These are phyloP conservation scores for Alouatta palliata DNA, from an alignment of 2,113 vertebrate species.

Conservation along the genomic window DNA sequence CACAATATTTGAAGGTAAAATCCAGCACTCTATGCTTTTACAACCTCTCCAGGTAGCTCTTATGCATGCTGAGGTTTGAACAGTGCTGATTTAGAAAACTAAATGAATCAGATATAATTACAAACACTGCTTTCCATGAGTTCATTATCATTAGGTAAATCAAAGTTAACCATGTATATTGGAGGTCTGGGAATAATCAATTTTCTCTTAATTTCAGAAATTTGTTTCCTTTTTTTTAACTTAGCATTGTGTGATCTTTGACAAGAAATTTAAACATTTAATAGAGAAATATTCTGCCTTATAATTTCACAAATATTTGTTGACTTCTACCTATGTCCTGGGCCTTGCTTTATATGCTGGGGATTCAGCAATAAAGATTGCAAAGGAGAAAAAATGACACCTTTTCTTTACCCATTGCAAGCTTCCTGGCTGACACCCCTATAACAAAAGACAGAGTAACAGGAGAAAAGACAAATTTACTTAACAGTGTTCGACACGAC, in stretches of 20 bases:
- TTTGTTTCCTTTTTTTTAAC: neutral
- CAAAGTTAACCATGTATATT: neutral
- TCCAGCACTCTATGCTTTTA: neutral
- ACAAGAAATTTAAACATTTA: constrained; percentile 15
- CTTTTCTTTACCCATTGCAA: neutral
- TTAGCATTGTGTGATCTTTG: neutral
- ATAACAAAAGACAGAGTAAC: neutral
- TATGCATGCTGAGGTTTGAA: neutral
- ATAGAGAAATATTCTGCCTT: neutral
- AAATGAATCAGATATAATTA: neutral
- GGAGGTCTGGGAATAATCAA: neutral
- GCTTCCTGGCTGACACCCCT: no score
- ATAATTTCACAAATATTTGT: constrained; percentile 13
- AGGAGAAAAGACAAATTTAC: neutral
- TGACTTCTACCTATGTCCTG: neutral
- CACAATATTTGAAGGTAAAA: neutral
- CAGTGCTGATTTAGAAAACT: neutral
- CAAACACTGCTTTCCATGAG: neutral
- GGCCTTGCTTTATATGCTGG: neutral
- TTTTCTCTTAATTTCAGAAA: neutral
- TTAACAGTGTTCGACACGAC: neutral
- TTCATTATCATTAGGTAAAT: neutral
- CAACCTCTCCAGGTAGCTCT: neutral
- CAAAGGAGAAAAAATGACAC: neutral
- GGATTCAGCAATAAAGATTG: neutral